Base-by-base conservation (phyloP, 2,113 vertebrate genomes). In the Lepidothrix coronata region DNA sequence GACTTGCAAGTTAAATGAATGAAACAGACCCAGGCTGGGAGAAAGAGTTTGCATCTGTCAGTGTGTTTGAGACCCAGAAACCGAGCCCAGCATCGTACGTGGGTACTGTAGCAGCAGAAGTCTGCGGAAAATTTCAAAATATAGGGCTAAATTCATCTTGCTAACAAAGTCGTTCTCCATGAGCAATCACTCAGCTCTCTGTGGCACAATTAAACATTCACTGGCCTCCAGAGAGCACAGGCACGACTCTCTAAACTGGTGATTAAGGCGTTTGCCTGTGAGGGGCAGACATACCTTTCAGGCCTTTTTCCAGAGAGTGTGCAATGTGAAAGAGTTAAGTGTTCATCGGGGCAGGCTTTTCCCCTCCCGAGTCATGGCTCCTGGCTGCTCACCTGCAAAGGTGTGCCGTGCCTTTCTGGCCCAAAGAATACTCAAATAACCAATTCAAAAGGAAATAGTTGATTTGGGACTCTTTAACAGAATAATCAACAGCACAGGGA, bases 121-220 rank as follows among this genome's bases (percentile, higher is more conserved):
- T 27, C 85, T 54, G 76, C 2, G 0, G 68, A 78, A 93, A 80
- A 88, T 66, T 77, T 95, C 88, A 71, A 55, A 88, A 83, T 49
- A 77, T 39, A 10, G 46, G 52, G 61, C 71, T 82, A 74, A 92
- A 88, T 75, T 93, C 41, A 33, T 79, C 88, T 80, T 71, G 25
- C 71, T 91, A 89, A 75, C 91, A 62, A 93, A 95, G 58, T 86
- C 24, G n/a, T 70, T 74, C 54, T 93, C 72, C 63, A 12, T 27
- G 25, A 92, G 82, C 68, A 79, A 59, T 93, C 92, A 49, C 78
- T 85, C 74, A 73, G 78, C 75, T 74, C 51, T 74, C 1, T 7
- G 35, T 70, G 75, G 67, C 57, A 81, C 59, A 89, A 75, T 86
- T 92, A 95, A 95, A 92, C 68, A 85, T 65, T 67, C 48, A 14